A percentile compares a stretch with the other conserved stretches of the same genome.
These are phyloP conservation scores for Sinelater perroti DNA, from an alignment of 2,888 invertebrate genomes.

Conservation along the genomic window DNA sequence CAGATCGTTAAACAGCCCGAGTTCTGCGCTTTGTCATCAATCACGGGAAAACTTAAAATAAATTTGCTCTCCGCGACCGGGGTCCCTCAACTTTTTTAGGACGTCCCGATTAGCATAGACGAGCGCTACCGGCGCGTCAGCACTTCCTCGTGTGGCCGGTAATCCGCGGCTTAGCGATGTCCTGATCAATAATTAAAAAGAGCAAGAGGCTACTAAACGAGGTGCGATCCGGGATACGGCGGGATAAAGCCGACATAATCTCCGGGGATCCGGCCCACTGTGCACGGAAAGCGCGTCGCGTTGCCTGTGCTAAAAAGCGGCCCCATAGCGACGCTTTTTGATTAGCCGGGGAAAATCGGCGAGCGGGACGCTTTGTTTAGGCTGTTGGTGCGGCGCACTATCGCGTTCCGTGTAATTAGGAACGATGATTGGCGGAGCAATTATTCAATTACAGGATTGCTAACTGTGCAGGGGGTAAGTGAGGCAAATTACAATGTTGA, in stretches of 20 bases:
- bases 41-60: conserved; percentile 33
- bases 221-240: conserved; percentile 34
- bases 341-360: conserved; percentile 8
- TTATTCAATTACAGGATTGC: conserved; percentile 44
- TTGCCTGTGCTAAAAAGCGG: conserved; percentile 26
- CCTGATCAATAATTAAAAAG: conserved; percentile 39
- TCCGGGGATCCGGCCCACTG: conserved; percentile 25
- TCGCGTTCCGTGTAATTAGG: conserved; percentile 21
- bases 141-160: conserved; percentile 23
- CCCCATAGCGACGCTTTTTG: conserved; percentile 12
- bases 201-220: conserved; percentile 36
- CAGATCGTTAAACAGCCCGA: conserved; percentile 30
- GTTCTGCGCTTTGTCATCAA: conserved; percentile 29
- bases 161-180: conserved; percentile 29
- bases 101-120: conserved; percentile 10
- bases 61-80: conserved; percentile 26
- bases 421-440: conserved; percentile 36
- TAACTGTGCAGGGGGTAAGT: conserved; percentile 32
- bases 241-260: conserved; percentile 33
- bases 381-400: not conserved
- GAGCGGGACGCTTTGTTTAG: no score
- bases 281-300: conserved; percentile 24
- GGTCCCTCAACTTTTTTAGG: conserved; percentile 6
- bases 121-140: conserved; percentile 22
- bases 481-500: conserved; percentile 32